Evolutionary conservation across 2,888 invertebrate species (phyloP), one percentile per base, ranked within the genome.

Genomic region (Polietes domitor): DNA sequence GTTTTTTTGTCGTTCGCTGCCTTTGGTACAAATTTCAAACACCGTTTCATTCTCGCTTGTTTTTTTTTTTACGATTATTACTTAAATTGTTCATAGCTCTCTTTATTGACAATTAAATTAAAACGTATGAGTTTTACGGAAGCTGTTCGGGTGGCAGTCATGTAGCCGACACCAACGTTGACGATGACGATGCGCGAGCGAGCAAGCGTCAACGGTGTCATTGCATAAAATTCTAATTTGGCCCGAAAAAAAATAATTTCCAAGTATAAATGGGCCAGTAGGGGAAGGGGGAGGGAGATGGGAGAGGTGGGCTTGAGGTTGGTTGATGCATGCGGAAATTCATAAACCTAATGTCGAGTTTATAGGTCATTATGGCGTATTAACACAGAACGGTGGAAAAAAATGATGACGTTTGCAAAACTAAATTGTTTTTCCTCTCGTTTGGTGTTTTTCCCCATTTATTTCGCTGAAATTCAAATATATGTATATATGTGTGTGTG

Each of bases 51-150:
- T 47, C n/a, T 47, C n/a, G 47, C n/a, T 2, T n/a, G n/a, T n/a
- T n/a, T n/a, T n/a, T n/a, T n/a, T 65, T 65, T 65, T 65, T 65
- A 65, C 41, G 65, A 41, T 65, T 37, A 65, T 65, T 37, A 65
- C 65, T 65, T 17, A 65, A 65, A 65, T 65, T 65, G 65, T 65
- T 65, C 65, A 65, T 65, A 37, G 65, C 65, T 41, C 7, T 6
- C 65, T 32, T 65, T 65, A 65, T 65, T 37, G 65, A 9, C 65
- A 37, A 65, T 65, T 37, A 65, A 65, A 65, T 41, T 37, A 37
- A 65, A 65, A 61, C 28, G 61, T 61, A 32, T 61, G 61, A 32
- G 10, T 58, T 58, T 58, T 55, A 21, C 12, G 41, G 41, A 47
- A 47, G 2, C 47, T 9, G 47, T 47, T n/a, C n/a, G n/a, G 32